Conservation (phyloP, 2,797 vertebrate species). For the Manis pentadactyla region DNA sequence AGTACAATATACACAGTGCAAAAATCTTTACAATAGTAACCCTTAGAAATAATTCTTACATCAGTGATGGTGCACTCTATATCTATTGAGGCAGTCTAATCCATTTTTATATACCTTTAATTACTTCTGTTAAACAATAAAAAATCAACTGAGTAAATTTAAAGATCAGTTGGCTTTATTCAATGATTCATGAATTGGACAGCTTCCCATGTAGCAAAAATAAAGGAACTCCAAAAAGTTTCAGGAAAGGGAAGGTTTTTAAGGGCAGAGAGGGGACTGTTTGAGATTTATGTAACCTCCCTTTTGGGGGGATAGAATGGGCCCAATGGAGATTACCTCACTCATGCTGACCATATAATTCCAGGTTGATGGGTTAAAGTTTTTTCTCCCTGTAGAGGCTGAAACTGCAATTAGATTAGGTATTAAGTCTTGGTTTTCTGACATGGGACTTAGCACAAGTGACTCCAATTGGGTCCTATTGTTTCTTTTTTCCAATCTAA, state of each 20-base stretch:
- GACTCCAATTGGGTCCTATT: neutral
- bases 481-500: neutral
- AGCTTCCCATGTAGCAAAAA: neutral
- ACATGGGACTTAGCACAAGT: neutral
- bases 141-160: neutral
- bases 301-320: neutral
- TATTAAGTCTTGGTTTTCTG: neutral
- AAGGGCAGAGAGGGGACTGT: neutral
- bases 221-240: neutral
- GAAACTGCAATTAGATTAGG: neutral
- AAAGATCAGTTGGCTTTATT: neutral
- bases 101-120: slow-evolving; percentile 35
- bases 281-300: neutral
- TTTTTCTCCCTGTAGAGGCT: neutral
- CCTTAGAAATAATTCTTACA: neutral
- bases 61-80: neutral
- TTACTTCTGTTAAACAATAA: neutral
- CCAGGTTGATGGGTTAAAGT: neutral
- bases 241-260: neutral
- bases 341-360: neutral
- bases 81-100: neutral
- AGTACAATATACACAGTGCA: neutral
- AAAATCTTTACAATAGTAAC: neutral
- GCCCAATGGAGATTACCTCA: neutral
- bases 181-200: neutral